Evolutionary conservation across 1,140 invertebrate genomes (phyloP).

Genomic region (Gonioctena quinquepunctata): DNA sequence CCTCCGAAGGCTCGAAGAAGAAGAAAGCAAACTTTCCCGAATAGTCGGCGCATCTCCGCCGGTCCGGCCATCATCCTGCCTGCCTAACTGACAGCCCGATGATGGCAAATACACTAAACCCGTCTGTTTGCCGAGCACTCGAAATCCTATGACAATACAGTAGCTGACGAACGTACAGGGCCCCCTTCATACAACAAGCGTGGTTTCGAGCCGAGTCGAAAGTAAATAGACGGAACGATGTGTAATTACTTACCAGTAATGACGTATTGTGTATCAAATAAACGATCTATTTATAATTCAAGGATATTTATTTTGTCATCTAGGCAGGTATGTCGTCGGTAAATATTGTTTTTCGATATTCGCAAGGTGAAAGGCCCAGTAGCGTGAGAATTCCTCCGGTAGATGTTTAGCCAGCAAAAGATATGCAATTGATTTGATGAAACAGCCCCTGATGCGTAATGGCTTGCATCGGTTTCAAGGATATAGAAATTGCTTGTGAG

Average conservation of each 20-base stretch:
- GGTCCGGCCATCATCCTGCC: constrained; percentile 2
- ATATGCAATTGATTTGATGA: no score
- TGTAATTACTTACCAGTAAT: constrained; percentile 38
- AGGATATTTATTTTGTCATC: constrained; percentile 7
- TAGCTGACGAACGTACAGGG: constrained; percentile 49
- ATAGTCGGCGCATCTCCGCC: no score
- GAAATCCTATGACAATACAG: constrained; percentile 58
- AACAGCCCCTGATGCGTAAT: no score
- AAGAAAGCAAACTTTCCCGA: not conserved
- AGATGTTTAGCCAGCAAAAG: no score
- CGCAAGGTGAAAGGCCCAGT: not conserved
- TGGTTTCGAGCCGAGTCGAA: constrained; percentile 23
- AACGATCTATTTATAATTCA: constrained; percentile 20
- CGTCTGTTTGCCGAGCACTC: constrained; percentile 51
- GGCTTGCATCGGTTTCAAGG: no score
- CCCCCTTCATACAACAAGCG: constrained; percentile 16
- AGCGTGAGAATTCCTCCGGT: no score
- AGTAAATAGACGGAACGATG: constrained; percentile 35
- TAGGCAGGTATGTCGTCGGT: not conserved
- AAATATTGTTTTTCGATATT: not conserved
- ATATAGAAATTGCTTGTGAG: no score
- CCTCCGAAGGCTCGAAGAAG: no score
- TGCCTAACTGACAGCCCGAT: constrained; percentile 34
- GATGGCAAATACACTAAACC: constrained; percentile 48
- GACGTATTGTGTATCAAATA: constrained; percentile 37